Conservation (phyloP, 2,797 vertebrate species). For the Sebastes miniatus region DNA sequence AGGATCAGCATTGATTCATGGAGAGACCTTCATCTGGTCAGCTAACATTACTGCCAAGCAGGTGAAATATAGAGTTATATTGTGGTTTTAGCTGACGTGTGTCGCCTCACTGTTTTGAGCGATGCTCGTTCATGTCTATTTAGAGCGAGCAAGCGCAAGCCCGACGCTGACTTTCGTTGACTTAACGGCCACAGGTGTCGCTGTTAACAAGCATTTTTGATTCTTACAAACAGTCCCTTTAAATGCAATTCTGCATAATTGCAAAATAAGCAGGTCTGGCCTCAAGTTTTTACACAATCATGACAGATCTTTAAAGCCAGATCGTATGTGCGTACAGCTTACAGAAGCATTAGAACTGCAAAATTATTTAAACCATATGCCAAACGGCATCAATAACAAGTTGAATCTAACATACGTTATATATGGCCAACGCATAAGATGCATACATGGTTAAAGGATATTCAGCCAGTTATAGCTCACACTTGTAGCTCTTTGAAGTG, state of each 20-base stretch:
- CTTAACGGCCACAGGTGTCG: too few species aligned
- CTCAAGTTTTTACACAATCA: not conserved
- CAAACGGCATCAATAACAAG: not conserved
- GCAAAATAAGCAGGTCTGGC: not conserved
- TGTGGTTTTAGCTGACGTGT: too few species aligned
- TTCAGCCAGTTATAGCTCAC: not conserved
- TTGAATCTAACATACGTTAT: not conserved
- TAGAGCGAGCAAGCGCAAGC: too few species aligned
- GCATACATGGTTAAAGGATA: not conserved
- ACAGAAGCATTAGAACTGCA: not conserved
- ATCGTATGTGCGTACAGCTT: not conserved
- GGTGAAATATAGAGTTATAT: too few species aligned
- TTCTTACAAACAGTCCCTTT: not conserved
- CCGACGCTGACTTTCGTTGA: too few species aligned
- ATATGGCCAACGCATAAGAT: not conserved
- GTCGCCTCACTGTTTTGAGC: too few species aligned
- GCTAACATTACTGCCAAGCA: too few species aligned
- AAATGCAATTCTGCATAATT: not conserved
- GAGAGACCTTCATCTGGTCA: too few species aligned
- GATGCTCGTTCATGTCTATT: too few species aligned
- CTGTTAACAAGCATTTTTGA: too few species aligned
- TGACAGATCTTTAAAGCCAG: not conserved
- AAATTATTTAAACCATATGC: not conserved
- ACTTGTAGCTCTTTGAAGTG: not conserved
- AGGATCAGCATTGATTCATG: too few species aligned